Evolutionary conservation across 2,888 invertebrate genomes (phyloP).

Genomic region (Chymomyza amoena): DNA sequence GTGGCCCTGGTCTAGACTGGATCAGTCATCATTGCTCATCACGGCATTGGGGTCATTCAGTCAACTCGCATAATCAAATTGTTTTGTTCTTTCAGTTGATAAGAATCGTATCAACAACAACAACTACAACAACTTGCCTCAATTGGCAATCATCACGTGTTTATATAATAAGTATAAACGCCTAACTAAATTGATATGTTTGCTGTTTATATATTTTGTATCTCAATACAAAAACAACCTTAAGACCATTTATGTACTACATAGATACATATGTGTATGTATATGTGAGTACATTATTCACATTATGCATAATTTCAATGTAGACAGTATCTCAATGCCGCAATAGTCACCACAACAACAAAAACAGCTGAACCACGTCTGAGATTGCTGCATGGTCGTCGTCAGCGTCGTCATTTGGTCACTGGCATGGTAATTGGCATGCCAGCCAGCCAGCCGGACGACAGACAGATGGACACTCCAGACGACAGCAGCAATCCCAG

Average conservation of each 20-base stretch:
- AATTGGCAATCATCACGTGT: slow-evolving; percentile 27
- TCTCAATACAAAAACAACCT: slow-evolving; percentile 34
- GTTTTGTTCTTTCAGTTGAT: not conserved
- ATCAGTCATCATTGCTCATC: not conserved
- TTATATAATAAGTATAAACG: not conserved
- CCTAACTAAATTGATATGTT: slow-evolving; percentile 38
- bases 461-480: not conserved
- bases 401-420: slow-evolving; percentile 35
- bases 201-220: slow-evolving; percentile 31
- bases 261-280: not conserved
- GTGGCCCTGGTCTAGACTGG: not conserved
- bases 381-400: not conserved
- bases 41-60: not conserved
- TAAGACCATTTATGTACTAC: slow-evolving; percentile 30
- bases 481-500: not conserved
- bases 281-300: slow-evolving; percentile 12
- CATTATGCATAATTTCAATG: slow-evolving; percentile 58
- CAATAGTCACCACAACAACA: not conserved
- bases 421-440: slow-evolving; percentile 50
- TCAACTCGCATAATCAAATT: not conserved
- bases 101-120: not conserved
- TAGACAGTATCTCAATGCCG: slow-evolving; percentile 7
- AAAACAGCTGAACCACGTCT: not conserved
- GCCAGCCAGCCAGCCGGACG: slow-evolving; percentile 22
- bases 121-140: not conserved